Evolutionary conservation across 1,140 invertebrate species (phyloP).

Genomic region (Bombus affinis): DNA sequence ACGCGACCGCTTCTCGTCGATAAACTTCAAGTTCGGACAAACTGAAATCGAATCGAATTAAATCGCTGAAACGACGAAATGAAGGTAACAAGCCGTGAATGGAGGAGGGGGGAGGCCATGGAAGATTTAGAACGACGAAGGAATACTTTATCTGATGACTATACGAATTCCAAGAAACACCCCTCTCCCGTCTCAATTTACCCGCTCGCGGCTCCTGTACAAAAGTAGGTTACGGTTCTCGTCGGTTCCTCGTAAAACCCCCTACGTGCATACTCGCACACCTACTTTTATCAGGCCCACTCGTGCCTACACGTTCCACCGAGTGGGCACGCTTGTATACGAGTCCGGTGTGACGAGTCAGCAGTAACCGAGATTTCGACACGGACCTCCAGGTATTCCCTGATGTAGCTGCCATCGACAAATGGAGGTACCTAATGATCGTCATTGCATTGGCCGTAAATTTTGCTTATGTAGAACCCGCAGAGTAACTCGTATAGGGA

Average conservation of each 20-base stretch:
- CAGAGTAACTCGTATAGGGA: background rate
- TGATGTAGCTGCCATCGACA: slow-evolving; percentile 64
- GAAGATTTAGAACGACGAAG: slow-evolving; percentile 1
- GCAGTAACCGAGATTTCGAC: slow-evolving; percentile 72
- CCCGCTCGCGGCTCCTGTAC: background rate
- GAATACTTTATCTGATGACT: slow-evolving; percentile 57
- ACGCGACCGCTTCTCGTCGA: background rate
- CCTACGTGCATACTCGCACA: slow-evolving; percentile 61
- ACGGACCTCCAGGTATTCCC: slow-evolving; percentile 71
- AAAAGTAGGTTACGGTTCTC: slow-evolving; percentile 67
- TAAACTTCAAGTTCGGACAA: background rate
- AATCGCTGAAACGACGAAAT: background rate
- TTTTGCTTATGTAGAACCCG: background rate
- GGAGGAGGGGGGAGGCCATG: no score
- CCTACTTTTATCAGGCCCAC: slow-evolving; percentile 59
- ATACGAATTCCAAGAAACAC: slow-evolving; percentile 62
- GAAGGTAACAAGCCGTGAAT: background rate
- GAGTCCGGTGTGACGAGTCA: slow-evolving; percentile 69
- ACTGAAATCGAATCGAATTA: background rate
- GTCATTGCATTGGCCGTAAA: background rate
- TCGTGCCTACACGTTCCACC: slow-evolving; percentile 43
- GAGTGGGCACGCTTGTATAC: slow-evolving; percentile 42
- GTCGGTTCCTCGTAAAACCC: slow-evolving; percentile 64
- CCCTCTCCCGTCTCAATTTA: slow-evolving; percentile 24
- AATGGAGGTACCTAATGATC: slow-evolving; percentile 33